Percentiles rank a stretch among this genome's conserved stretches.
Evolutionary conservation across 1,140 invertebrate species (phyloP).

Genomic region (Neoseiulus cucumeris): DNA sequence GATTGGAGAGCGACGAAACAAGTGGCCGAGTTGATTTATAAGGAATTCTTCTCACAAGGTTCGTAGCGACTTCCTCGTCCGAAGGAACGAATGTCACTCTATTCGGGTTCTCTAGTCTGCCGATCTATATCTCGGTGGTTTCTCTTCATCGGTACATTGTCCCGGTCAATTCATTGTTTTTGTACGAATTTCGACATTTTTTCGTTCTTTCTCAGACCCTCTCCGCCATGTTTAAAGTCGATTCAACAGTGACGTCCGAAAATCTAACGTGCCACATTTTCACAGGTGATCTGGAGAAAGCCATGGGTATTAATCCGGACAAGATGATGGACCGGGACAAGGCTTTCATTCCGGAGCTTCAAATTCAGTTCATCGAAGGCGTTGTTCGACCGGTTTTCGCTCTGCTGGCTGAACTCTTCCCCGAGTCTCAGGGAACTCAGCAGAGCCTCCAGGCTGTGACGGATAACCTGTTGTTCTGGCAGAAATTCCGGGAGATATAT

Average conservation of each 20-base stretch:
- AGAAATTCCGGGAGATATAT: slow-evolving; percentile 19
- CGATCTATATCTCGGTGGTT: too few relatives aligned
- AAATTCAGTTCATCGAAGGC: slow-evolving; percentile 51
- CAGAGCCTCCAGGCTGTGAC: slow-evolving; percentile 20
- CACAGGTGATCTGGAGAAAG: slow-evolving; percentile 55
- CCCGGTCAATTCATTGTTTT: too few relatives aligned
- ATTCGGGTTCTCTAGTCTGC: too few relatives aligned
- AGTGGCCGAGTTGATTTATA: slow-evolving; percentile 49
- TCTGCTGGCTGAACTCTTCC: slow-evolving; percentile 24
- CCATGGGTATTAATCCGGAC: slow-evolving; percentile 46
- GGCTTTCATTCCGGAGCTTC: slow-evolving; percentile 46
- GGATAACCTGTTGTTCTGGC: slow-evolving; percentile 27
- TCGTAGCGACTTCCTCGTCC: background rate
- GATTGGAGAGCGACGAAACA: slow-evolving; percentile 41
- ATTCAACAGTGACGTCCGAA: too few relatives aligned
- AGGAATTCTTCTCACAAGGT: slow-evolving; percentile 61
- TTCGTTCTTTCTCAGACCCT: too few relatives aligned
- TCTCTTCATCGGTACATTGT: too few relatives aligned
- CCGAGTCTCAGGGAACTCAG: slow-evolving; percentile 18
- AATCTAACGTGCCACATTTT: too few relatives aligned
- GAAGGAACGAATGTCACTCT: too few relatives aligned
- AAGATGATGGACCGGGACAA: slow-evolving; percentile 48
- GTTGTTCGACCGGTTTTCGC: slow-evolving; percentile 35
- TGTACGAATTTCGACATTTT: too few relatives aligned
- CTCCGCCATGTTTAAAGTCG: too few relatives aligned